These are phyloP conservation scores for Gadus macrocephalus DNA, from an alignment of 2,113 vertebrate genomes.

Conservation along the genomic window DNA sequence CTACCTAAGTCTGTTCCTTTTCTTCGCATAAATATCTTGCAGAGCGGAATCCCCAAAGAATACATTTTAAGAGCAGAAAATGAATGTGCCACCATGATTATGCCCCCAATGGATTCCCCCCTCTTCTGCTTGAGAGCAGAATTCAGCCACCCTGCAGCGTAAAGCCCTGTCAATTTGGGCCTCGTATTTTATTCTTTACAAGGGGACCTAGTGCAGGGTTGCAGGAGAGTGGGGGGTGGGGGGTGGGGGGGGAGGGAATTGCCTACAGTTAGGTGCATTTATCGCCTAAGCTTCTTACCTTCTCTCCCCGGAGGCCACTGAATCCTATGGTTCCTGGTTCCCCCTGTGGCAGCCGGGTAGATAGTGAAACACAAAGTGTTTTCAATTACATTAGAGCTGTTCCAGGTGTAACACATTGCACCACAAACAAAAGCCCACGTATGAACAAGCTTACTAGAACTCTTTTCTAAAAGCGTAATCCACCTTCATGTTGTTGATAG, in stretches of 20 bases:
- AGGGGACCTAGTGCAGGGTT: no score
- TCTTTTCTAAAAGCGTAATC: no score
- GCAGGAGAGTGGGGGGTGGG: no score
- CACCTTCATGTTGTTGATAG: no score
- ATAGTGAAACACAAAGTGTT: no score
- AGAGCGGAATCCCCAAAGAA: slow-evolving; percentile 38
- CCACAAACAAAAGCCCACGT: no score
- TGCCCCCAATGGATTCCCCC: slow-evolving; percentile 30
- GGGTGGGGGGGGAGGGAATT: not conserved
- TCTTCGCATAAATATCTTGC: slow-evolving; percentile 46
- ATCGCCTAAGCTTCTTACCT: slow-evolving; percentile 47
- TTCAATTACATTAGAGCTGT: no score
- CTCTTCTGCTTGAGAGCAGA: not conserved
- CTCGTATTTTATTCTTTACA: no score
- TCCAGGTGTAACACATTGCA: no score
- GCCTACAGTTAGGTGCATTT: not conserved
- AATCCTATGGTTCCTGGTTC: slow-evolving; percentile 53
- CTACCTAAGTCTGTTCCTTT: slow-evolving; percentile 35
- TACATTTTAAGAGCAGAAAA: slow-evolving; percentile 45
- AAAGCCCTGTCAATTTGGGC: no score
- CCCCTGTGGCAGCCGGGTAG: slow-evolving; percentile 50
- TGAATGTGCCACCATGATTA: slow-evolving; percentile 45
- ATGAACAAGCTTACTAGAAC: no score
- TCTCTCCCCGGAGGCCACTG: slow-evolving; percentile 62
- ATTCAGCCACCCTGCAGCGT: not conserved